phyloP scores from a whole-genome alignment of 2,797 vertebrate genomes.

The Sebastes baramenuke region DNA sequence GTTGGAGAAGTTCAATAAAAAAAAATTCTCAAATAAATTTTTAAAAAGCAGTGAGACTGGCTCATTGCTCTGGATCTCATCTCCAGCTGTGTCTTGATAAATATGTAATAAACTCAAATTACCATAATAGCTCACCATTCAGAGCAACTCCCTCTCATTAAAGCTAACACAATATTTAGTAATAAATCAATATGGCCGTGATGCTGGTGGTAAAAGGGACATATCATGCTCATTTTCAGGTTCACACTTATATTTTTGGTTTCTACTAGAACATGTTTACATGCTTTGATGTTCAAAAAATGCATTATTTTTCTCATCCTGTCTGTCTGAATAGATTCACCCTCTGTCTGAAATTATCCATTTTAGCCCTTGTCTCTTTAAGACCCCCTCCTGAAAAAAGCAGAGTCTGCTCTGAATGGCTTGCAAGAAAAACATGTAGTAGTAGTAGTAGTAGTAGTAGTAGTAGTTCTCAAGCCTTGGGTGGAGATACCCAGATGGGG shows the following conservation, averaged over 20 bases:
- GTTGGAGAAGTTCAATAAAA: background rate
- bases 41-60: background rate
- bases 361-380: background rate
- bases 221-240: background rate
- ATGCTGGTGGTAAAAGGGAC: background rate
- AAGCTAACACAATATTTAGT: conserved; percentile 5
- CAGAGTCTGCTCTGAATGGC: too few species aligned
- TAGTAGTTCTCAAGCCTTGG: too few species aligned
- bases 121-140: background rate
- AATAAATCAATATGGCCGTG: background rate
- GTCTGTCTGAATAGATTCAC: background rate
- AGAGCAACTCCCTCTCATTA: conserved; percentile 12
- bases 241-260: background rate
- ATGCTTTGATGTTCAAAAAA: background rate
- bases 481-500: too few species aligned
- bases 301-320: background rate
- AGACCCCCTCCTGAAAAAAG: too few species aligned
- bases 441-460: too few species aligned
- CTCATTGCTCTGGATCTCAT: background rate
- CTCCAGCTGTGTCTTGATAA: conserved; percentile 43
- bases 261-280: background rate
- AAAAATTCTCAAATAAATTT: background rate
- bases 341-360: background rate
- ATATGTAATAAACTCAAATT: conserved; percentile 42
- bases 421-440: too few species aligned